Base-by-base conservation (phyloP, 2,888 invertebrate species). In the Theretra japonica region DNA sequence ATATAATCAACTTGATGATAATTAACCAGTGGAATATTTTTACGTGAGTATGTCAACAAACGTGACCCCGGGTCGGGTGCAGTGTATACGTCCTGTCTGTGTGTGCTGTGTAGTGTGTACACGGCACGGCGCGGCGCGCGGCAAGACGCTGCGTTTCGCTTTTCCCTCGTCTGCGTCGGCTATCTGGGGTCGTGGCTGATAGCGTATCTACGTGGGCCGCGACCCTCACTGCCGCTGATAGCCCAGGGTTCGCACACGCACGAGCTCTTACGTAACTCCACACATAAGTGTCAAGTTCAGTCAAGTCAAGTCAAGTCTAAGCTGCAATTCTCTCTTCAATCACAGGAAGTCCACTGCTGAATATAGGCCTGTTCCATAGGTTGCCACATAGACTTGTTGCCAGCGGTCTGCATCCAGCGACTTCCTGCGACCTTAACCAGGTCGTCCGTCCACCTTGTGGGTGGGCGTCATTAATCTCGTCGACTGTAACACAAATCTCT, bases 161-260 rank as follows among this genome's bases (percentile, higher is more conserved):
- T n/a, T 53, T 53, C n/a, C 17, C 53, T 53, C 17, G 53, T 53
- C 53, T n/a, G 62, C 21, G 21, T 7, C 41, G 62, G 53, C 11
- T 62, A 33, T 62, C 41, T 33, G 33, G 21, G 33, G 21, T 62
- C 30, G n/a, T 30, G 28, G 28, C 58, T 1, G 59, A 62, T 62
- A 62, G 11, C 33, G 41, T 41, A 62, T 62, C 62, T 21, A 41
- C 41, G 19, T 41, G 62, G 59, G 62, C 30, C 62, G 62, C 33
- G 62, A 62, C 21, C 62, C 53, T 15, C 30, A n/a, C 60, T 19
- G 33, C 33, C 19, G 33, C 21, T 19, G 62, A 41, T 62, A 62
- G 33, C 62, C 33, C 21, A 21, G 33, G n/a, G 11, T 11, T 8
- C 33, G 11, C 11, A 19, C 50, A 53, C 25, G 60, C 11, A n/a